A percentile compares a stretch with the other conserved stretches of the same genome.
These are phyloP conservation scores for Microctonus hyperodae DNA, from an alignment of 2,888 invertebrate genomes.

Conservation along the genomic window DNA sequence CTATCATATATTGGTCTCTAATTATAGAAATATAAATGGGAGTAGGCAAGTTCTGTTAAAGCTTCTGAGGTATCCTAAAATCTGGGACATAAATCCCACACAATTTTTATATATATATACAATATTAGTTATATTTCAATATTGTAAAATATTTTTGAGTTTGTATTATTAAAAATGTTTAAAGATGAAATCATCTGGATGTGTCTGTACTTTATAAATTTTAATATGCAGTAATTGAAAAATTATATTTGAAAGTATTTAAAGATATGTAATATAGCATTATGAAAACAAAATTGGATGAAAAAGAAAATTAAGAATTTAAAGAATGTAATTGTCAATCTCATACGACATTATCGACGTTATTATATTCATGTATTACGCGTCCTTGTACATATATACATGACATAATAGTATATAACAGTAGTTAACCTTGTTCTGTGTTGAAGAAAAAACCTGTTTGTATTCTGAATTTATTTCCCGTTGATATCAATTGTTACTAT, in stretches of 20 bases:
- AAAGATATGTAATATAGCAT: background rate
- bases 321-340: background rate
- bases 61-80: background rate
- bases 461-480: background rate
- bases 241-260: too few relatives aligned
- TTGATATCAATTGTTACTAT: background rate
- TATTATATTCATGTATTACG: background rate
- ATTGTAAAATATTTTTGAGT: background rate
- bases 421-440: background rate
- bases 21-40: slow-evolving; percentile 1
- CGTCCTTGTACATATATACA: background rate
- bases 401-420: background rate
- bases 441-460: background rate
- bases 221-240: too few relatives aligned
- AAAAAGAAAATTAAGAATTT: background rate
- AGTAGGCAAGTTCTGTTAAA: background rate
- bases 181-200: too few relatives aligned
- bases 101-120: background rate
- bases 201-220: too few relatives aligned
- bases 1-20: background rate
- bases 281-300: too few relatives aligned
- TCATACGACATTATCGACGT: background rate
- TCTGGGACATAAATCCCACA: background rate
- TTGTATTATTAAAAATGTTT: too few relatives aligned
- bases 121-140: background rate